phyloP scores from a whole-genome alignment of 2,113 vertebrate species.

The Rhinoderma darwinii region DNA sequence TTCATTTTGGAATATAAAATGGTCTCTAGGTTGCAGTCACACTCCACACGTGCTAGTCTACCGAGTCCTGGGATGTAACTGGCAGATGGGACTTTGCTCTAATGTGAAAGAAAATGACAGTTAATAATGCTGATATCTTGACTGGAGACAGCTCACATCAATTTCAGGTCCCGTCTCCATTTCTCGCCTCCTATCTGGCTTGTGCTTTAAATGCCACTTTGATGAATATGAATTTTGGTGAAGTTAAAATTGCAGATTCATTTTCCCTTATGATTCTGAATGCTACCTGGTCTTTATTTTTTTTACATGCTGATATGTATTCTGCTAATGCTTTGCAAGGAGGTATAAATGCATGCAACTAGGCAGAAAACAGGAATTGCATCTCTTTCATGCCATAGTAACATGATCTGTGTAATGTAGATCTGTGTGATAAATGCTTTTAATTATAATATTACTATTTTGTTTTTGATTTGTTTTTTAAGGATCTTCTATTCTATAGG shows the following conservation, averaged over 20 bases:
- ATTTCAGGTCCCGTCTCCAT: conserved; percentile 40
- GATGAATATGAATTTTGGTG: conserved; percentile 55
- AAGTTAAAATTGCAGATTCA: conserved; percentile 46
- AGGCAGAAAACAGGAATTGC: conserved; percentile 6
- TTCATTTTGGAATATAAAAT: conserved; percentile 57
- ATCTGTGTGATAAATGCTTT: neutral
- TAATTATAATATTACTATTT: neutral
- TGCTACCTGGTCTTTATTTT: conserved; percentile 26
- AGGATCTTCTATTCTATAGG: neutral
- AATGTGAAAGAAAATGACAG: conserved; percentile 59
- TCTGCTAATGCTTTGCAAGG: neutral
- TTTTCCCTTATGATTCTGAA: conserved; percentile 14
- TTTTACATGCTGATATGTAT: conserved; percentile 14
- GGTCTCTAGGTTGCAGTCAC: conserved; percentile 50
- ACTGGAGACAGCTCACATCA: conserved; percentile 57
- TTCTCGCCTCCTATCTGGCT: conserved; percentile 36
- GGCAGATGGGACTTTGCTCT: conserved; percentile 59
- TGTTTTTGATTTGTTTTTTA: neutral
- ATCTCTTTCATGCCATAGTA: neutral
- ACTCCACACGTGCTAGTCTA: conserved; percentile 18
- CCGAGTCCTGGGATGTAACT: conserved; percentile 49
- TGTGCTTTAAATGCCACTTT: conserved; percentile 56
- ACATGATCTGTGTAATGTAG: neutral
- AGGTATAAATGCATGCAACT: neutral
- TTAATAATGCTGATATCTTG: conserved; percentile 60